These are phyloP conservation scores for Cygnus olor DNA, from an alignment of 2,797 vertebrate genomes.

Conservation along the genomic window DNA sequence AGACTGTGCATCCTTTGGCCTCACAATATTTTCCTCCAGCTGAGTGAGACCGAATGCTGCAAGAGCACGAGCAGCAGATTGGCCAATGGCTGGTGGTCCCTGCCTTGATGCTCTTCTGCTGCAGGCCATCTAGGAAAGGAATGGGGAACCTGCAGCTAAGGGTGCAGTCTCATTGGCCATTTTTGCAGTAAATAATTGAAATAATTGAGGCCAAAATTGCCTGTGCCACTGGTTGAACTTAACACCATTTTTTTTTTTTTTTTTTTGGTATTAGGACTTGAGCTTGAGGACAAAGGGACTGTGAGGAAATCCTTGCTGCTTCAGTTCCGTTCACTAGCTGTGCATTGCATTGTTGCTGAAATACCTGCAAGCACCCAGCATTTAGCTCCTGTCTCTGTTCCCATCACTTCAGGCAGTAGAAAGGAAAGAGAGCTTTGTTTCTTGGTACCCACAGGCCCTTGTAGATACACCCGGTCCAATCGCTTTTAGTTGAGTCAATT, in stretches of 20 bases:
- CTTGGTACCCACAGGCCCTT: neutral
- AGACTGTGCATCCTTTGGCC: neutral
- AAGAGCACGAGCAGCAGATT: neutral
- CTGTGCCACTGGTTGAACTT: neutral
- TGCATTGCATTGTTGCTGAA: neutral
- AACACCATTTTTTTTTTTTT: neutral
- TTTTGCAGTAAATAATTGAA: neutral
- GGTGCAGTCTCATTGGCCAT: neutral
- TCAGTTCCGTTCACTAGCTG: neutral
- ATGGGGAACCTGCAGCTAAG: neutral
- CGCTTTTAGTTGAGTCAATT: neutral
- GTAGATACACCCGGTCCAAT: neutral
- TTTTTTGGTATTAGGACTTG: neutral
- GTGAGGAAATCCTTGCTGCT: neutral
- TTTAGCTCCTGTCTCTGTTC: neutral
- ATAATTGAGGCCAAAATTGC: neutral
- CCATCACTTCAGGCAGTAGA: neutral
- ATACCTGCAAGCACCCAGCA: neutral
- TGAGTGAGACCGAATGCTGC: neutral
- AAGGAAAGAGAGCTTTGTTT: neutral
- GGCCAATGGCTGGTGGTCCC: neutral
- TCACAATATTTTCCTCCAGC: neutral
- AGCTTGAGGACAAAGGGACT: fast-evolving
- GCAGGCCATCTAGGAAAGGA: neutral
- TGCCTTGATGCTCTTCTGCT: neutral